Evolutionary conservation across 1,140 invertebrate species (phyloP).

Genomic region (Nasonia longicornis): DNA sequence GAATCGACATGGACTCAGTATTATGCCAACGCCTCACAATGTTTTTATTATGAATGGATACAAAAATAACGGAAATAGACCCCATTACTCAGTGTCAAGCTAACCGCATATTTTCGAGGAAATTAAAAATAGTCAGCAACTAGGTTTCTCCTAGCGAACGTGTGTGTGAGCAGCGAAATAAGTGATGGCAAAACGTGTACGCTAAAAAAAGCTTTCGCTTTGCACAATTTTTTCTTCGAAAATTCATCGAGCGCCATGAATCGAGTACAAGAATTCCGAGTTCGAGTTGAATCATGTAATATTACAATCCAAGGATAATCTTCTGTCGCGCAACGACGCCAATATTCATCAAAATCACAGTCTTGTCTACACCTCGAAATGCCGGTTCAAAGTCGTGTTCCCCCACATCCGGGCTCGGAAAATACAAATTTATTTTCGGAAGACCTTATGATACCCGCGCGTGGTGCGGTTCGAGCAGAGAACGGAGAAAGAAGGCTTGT

Average conservation of each 20-base stretch:
- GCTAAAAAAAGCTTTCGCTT: too few species aligned
- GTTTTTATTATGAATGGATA: not conserved
- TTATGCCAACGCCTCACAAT: not conserved
- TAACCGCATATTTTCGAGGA: not conserved
- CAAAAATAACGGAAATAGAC: not conserved
- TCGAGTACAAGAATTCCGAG: too few species aligned
- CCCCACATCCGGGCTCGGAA: not conserved
- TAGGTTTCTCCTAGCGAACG: not conserved
- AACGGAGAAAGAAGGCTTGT: constrained; percentile 5
- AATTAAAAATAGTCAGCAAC: not conserved
- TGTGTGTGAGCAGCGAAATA: not conserved
- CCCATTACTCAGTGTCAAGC: constrained; percentile 1
- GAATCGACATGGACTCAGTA: too few species aligned
- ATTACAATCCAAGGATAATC: not conserved
- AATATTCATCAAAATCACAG: not conserved
- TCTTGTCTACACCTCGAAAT: too few species aligned
- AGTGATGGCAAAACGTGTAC: too few species aligned
- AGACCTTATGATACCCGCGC: constrained; percentile 3
- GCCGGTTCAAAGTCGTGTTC: not conserved
- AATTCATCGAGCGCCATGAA: too few species aligned
- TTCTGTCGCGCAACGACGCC: too few species aligned
- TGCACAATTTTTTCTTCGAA: too few species aligned
- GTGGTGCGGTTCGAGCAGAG: too few species aligned
- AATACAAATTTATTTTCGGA: constrained; percentile 16
- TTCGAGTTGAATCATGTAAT: not conserved